A percentile compares a stretch with the other conserved stretches of the same genome.
phyloP scores from a whole-genome alignment of 2,797 vertebrate genomes.

The Coregonus sp. region DNA sequence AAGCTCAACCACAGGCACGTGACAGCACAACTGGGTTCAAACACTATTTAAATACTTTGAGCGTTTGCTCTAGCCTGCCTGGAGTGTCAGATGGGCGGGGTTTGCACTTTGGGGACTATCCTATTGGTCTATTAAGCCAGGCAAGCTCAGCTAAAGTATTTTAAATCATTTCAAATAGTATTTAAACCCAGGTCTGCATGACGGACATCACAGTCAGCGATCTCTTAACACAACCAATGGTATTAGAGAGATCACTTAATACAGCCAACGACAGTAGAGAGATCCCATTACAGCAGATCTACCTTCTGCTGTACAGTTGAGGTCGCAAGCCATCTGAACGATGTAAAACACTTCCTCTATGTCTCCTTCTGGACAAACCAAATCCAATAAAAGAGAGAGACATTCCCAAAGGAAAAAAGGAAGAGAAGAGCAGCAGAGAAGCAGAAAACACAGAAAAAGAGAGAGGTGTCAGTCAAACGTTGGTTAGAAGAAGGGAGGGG shows the following conservation, averaged over 20 bases:
- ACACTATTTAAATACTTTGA: background rate
- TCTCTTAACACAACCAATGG: no score
- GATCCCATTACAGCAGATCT: conserved; percentile 70
- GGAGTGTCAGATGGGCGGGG: background rate
- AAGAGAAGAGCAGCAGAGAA: conserved; percentile 59
- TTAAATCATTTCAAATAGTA: background rate
- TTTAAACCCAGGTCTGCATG: background rate
- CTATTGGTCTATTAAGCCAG: background rate
- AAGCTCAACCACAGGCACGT: background rate
- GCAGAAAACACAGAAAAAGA: conserved; percentile 53
- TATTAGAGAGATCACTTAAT: conserved; percentile 69
- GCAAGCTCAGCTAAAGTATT: background rate
- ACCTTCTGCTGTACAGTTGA: conserved; percentile 99
- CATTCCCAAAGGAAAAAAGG: conserved; percentile 70
- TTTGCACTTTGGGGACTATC: background rate
- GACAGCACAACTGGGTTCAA: background rate
- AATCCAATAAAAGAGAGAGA: conserved; percentile 62
- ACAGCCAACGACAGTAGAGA: conserved; percentile 74
- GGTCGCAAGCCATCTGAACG: conserved; percentile 98
- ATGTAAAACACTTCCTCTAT: conserved; percentile 95
- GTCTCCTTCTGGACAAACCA: conserved; percentile 82
- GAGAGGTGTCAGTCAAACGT: conserved; percentile 63
- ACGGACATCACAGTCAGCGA: conserved; percentile 41
- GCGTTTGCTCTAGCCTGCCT: background rate
- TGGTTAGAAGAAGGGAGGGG: conserved; percentile 57